phyloP scores from a whole-genome alignment of 2,113 vertebrate species.

The Candoia aspera region DNA sequence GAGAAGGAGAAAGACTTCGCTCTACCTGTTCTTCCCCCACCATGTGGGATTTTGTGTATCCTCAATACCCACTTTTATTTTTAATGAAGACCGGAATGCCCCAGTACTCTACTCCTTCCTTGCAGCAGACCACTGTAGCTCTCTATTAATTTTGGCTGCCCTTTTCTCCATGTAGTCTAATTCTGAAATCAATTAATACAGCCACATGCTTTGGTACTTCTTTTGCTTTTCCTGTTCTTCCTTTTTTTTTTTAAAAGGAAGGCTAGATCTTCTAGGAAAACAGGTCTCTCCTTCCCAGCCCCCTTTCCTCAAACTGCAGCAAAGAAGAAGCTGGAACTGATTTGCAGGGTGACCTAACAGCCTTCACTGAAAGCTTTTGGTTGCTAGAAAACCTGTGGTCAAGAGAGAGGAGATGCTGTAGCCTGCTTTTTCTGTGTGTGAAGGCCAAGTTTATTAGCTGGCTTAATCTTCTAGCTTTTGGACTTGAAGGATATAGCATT shows the following conservation, averaged over 20 bases:
- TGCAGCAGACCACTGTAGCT: neutral
- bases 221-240: neutral
- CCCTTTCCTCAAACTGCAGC: constrained; percentile 31
- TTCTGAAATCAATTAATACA: constrained; percentile 19
- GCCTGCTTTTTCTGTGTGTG: constrained; percentile 10
- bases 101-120: neutral
- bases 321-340: constrained; percentile 47
- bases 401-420: constrained; percentile 43
- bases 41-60: neutral
- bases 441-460: constrained; percentile 40
- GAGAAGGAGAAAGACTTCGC: neutral
- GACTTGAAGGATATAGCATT: constrained; percentile 19
- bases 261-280: constrained; percentile 15
- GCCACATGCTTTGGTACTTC: neutral
- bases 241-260: neutral
- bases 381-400: constrained; percentile 36
- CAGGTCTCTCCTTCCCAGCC: no score
- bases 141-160: neutral
- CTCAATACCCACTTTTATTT: neutral
- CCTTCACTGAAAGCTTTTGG: constrained; percentile 22
- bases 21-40: neutral
- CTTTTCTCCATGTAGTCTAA: neutral
- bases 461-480: constrained; percentile 35
- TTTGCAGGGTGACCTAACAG: constrained; percentile 48
- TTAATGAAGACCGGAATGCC: neutral